These are phyloP conservation scores for Antigone vipio DNA, from an alignment of 2,113 vertebrate genomes.

Conservation along the genomic window DNA sequence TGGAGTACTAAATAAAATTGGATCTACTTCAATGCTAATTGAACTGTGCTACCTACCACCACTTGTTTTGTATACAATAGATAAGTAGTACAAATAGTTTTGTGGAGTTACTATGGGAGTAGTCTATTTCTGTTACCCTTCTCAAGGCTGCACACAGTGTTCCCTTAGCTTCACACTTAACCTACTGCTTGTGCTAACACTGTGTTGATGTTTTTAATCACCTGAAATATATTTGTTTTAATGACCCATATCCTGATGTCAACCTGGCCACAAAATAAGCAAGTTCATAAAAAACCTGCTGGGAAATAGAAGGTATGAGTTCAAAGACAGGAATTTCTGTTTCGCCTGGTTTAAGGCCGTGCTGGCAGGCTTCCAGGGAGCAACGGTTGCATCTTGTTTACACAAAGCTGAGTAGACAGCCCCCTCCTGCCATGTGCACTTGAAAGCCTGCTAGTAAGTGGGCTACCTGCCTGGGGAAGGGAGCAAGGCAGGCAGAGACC, in stretches of 20 bases:
- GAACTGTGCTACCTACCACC: background rate
- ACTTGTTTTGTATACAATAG: background rate
- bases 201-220: background rate
- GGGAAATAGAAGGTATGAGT: background rate
- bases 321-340: background rate
- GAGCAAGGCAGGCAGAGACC: background rate
- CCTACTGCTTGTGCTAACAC: background rate
- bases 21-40: background rate
- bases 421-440: background rate
- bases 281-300: background rate
- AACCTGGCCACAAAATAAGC: background rate
- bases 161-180: constrained; percentile 3
- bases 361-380: background rate
- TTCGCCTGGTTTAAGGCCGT: background rate
- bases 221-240: background rate
- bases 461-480: background rate
- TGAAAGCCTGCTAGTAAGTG: background rate
- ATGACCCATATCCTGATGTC: background rate
- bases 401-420: background rate
- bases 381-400: background rate
- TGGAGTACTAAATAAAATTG: background rate
- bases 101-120: background rate
- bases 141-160: background rate
- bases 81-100: background rate
- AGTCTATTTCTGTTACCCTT: background rate